These are phyloP conservation scores for Ctenopoma kingsleyae DNA, from an alignment of 2,797 vertebrate genomes.

Conservation along the genomic window DNA sequence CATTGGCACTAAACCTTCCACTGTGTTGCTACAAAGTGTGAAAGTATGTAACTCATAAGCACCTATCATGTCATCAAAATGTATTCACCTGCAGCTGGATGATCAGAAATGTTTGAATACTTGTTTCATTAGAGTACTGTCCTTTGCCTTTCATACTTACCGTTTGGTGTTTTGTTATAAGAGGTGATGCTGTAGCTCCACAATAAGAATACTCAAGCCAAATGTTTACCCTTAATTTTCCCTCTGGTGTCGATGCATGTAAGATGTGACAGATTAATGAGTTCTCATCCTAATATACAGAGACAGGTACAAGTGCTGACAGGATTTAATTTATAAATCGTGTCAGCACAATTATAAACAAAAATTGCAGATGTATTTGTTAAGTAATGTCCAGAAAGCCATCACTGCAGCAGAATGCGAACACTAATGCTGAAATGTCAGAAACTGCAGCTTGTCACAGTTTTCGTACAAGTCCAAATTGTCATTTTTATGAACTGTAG, in stretches of 20 bases:
- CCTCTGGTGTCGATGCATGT: background rate
- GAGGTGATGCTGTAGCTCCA: background rate
- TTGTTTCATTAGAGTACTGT: slow-evolving; percentile 26
- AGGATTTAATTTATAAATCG: background rate
- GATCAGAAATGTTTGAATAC: slow-evolving; percentile 34
- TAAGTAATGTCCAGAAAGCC: slow-evolving; percentile 15
- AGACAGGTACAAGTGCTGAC: background rate
- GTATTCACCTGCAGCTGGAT: slow-evolving; percentile 49
- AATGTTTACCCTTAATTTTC: background rate
- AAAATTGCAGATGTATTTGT: slow-evolving; percentile 4
- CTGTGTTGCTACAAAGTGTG: slow-evolving; percentile 2
- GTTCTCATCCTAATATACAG: background rate
- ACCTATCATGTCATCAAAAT: slow-evolving; percentile 59
- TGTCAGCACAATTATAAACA: slow-evolving; percentile 5
- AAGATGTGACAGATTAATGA: slow-evolving; percentile 10
- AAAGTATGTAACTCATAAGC: slow-evolving; percentile 42
- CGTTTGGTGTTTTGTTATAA: background rate
- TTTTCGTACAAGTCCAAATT: background rate
- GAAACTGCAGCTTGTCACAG: background rate
- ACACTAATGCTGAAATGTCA: background rate
- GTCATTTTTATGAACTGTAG: background rate
- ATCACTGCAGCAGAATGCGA: background rate
- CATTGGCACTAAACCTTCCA: slow-evolving; percentile 16
- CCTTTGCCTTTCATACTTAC: background rate
- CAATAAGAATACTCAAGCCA: background rate